A percentile compares a stretch with the other conserved stretches of the same genome.
Evolutionary conservation across 1,140 invertebrate species (phyloP).

Genomic region (Aplysia californica): DNA sequence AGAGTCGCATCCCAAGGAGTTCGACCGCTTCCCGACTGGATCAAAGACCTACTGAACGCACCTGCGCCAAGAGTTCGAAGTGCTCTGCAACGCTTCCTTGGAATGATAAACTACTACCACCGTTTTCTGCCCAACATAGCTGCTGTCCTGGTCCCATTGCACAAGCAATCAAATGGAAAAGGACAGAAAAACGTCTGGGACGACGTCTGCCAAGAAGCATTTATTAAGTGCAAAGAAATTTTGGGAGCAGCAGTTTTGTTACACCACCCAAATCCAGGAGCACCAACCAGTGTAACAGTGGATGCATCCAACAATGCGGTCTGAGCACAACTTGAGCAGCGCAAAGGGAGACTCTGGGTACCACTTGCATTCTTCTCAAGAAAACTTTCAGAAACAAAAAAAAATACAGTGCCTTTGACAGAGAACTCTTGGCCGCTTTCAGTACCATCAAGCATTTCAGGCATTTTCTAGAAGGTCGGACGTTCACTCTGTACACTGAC

Average conservation of each 20-base stretch:
- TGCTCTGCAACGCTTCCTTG: conserved; percentile 8
- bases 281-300: neutral
- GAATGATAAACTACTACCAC: conserved; percentile 29
- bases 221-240: neutral
- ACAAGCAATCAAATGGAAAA: neutral
- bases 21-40: neutral
- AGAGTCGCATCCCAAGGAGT: neutral
- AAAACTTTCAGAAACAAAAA: neutral
- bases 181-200: neutral
- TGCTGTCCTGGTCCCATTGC: conserved; percentile 14
- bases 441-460: neutral
- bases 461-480: neutral
- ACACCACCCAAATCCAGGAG: neutral
- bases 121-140: conserved; percentile 18
- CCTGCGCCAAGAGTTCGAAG: conserved; percentile 3
- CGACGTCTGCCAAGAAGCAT: neutral
- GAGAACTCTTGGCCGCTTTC: neutral
- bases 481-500: neutral
- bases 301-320: neutral
- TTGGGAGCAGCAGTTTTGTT: neutral
- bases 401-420: neutral
- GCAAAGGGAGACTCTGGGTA: neutral
- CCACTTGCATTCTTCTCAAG: neutral
- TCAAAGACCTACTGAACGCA: neutral
- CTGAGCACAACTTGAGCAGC: neutral